These are phyloP conservation scores for Centropristis striata DNA, from an alignment of 2,113 vertebrate genomes.

Conservation along the genomic window DNA sequence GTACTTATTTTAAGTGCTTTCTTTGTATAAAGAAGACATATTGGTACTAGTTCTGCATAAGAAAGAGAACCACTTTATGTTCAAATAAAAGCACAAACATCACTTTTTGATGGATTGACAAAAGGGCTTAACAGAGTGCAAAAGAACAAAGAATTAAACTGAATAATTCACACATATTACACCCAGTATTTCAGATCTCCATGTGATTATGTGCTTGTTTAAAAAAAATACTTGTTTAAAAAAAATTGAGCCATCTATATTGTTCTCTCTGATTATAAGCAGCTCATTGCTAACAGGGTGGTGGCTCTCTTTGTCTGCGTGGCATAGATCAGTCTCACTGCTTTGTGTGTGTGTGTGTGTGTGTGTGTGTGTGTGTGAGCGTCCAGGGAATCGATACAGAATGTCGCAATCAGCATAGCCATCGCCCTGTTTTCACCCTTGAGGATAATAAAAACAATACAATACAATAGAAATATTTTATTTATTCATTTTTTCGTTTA, in stretches of 20 bases:
- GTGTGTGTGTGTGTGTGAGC: constrained; percentile 15
- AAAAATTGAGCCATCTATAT: neutral
- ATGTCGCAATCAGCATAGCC: neutral
- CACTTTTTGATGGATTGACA: neutral
- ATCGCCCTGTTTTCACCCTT: neutral
- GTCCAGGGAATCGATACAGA: constrained; percentile 1
- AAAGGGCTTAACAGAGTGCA: neutral
- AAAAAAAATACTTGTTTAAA: neutral
- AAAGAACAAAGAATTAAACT: neutral
- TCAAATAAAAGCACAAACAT: neutral
- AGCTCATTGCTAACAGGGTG: constrained; percentile 39
- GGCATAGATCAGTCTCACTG: constrained; percentile 29
- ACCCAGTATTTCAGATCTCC: neutral
- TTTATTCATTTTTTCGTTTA: neutral
- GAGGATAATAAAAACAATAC: neutral
- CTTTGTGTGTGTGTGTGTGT: constrained; percentile 26
- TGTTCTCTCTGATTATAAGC: neutral
- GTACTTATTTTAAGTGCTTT: neutral
- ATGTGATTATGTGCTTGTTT: neutral
- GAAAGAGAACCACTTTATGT: neutral
- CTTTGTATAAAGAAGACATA: neutral
- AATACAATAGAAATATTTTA: neutral
- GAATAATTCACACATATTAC: neutral
- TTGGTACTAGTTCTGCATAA: neutral
- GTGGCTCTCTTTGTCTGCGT: constrained; percentile 61